Evolutionary conservation across 2,888 invertebrate genomes (phyloP), one percentile per base, ranked within the genome.

Genomic region (Apodemia mormo): DNA sequence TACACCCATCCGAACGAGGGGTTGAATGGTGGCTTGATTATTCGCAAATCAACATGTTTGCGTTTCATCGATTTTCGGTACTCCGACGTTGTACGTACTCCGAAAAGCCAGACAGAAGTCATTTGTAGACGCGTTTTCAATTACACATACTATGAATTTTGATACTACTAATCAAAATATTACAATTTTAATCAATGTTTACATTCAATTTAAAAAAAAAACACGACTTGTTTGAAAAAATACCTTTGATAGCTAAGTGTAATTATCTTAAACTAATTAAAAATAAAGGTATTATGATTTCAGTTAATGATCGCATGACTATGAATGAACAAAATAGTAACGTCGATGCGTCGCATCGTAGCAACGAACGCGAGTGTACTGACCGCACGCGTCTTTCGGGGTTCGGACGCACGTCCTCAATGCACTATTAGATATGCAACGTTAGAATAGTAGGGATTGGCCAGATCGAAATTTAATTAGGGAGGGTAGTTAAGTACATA

Each of bases 31-130:
- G 85, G 84, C 84, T 86, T 86, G 86, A 89, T 89, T 88, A 90
- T 90, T 89, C 89, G 85, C 90, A 87, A 87, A 91, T 90, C 87
- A 89, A 89, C 87, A 85, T 90, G 88, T 88, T 88, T 87, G 88
- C 85, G 79, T 86, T 86, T 85, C 89, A 90, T 92, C 90, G 91
- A 92, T 92, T 90, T 84, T 81, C 76, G 75, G 76, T 77, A 77
- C 78, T 77, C 77, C 77, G 78, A 76, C 77, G 37, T 67, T 70
- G 66, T 70, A 69, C 71, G 72, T 75, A 73, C 72, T 43, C 65
- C 72, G 68, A 49, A 49, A 72, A 65, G 54, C 68, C 69, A 72
- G 70, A 71, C 68, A 72, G 66, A 72, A 73, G 65, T 74, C 70
- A 66, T 69, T 52, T 45, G 22, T 65, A 52, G 22, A 30, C 66